Evolutionary conservation across 2,888 invertebrate species (phyloP).

Genomic region (Meiosimyza platycephala): DNA sequence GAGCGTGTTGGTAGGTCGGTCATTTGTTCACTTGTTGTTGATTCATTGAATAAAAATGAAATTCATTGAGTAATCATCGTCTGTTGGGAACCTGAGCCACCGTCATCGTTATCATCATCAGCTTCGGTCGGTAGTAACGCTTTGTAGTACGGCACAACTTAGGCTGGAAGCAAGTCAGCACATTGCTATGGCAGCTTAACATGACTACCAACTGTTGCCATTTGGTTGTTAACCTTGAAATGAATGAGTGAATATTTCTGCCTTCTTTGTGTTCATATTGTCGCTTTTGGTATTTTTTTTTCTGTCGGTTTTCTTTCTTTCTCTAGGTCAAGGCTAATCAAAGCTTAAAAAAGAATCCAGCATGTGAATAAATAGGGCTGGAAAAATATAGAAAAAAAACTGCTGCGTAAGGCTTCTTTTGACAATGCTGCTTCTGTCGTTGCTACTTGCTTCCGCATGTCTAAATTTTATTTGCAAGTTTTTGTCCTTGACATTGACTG

Average conservation of each 20-base stretch:
- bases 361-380: background rate
- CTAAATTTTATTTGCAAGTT: slow-evolving; percentile 6
- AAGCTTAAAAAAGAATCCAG: no score
- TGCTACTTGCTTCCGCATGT: background rate
- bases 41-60: slow-evolving; percentile 27
- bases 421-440: background rate
- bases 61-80: slow-evolving; percentile 13
- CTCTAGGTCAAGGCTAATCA: slow-evolving; percentile 24
- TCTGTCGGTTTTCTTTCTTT: no score
- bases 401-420: background rate
- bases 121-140: no score
- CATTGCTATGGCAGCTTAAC: background rate
- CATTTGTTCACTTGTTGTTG: slow-evolving; percentile 1
- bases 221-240: background rate
- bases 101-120: no score
- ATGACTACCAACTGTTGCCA: slow-evolving; percentile 19
- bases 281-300: background rate
- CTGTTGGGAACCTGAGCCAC: background rate
- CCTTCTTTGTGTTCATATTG: background rate
- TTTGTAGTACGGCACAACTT: no score
- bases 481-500: slow-evolving; percentile 22
- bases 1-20: background rate
- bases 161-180: no score
- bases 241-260: background rate
- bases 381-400: background rate